Conservation (phyloP, 2,113 vertebrate genomes). For the Hiodon alosoides region DNA sequence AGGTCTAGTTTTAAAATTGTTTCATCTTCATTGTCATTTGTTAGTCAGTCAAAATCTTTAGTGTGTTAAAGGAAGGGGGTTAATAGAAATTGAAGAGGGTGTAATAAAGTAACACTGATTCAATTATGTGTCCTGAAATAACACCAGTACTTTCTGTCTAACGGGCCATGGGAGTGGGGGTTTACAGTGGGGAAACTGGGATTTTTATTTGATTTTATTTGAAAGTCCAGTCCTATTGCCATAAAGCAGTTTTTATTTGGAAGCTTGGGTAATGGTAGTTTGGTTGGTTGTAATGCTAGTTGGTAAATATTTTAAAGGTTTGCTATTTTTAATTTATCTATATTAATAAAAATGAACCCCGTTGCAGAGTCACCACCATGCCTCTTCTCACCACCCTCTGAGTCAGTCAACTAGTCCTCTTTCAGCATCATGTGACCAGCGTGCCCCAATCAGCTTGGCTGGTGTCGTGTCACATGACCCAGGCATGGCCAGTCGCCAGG, state of each 20-base stretch:
- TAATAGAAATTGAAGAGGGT: background rate
- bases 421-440: conserved; percentile 99
- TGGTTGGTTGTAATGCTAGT: conserved; percentile 58
- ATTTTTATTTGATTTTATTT: too few species aligned
- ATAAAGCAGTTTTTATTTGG: conserved; percentile 28
- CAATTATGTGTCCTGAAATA: background rate
- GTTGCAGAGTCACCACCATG: conserved; percentile 99
- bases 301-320: conserved; percentile 81
- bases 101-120: conserved; percentile 26
- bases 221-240: conserved; percentile 29
- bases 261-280: conserved; percentile 33
- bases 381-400: conserved; percentile 99
- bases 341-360: conserved; percentile 99
- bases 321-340: conserved; percentile 80
- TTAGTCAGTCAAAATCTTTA: conserved; percentile 35
- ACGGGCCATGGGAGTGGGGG: background rate
- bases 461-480: conserved; percentile 98
- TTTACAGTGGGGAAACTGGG: background rate
- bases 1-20: conserved; percentile 14
- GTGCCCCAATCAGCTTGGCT: conserved; percentile 97
- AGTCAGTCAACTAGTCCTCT: conserved; percentile 99
- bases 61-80: background rate
- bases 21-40: conserved; percentile 54
- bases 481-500: conserved; percentile 97
- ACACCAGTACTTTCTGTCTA: too few species aligned